These are phyloP conservation scores for Criorhina ranunculi DNA, from an alignment of 2,888 invertebrate species.

Conservation along the genomic window DNA sequence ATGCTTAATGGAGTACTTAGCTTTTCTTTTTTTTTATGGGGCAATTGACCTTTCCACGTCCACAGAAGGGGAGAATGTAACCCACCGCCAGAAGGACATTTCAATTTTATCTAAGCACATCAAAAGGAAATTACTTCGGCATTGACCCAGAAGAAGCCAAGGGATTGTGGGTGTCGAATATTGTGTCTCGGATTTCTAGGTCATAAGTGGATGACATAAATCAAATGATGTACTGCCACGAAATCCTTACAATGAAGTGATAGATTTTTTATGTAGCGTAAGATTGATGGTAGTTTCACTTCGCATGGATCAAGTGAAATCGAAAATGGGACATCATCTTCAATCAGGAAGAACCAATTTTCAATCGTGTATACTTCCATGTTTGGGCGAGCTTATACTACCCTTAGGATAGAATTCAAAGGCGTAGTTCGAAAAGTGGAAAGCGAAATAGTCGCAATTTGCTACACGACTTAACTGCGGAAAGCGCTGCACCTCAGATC, in stretches of 20 bases:
- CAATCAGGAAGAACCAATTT: too few species aligned
- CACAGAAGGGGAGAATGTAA: neutral
- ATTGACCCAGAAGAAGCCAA: slow-evolving; percentile 42
- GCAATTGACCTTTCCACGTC: slow-evolving; percentile 11
- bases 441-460: too few species aligned
- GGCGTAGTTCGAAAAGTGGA: too few species aligned
- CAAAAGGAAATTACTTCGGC: slow-evolving; percentile 34
- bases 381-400: too few species aligned
- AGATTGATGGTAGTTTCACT: neutral
- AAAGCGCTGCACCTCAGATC: too few species aligned
- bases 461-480: too few species aligned
- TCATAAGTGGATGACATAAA: slow-evolving; percentile 12
- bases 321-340: too few species aligned
- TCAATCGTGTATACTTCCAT: too few species aligned
- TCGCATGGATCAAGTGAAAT: neutral
- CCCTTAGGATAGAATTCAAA: too few species aligned
- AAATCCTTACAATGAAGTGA: slow-evolving; percentile 7
- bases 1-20: slow-evolving; percentile 25
- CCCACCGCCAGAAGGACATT: slow-evolving; percentile 1
- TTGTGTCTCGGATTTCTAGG: slow-evolving; percentile 15
- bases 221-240: slow-evolving; percentile 8
- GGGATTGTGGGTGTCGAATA: neutral
- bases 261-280: neutral
- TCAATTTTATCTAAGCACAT: slow-evolving; percentile 11
- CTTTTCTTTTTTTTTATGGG: slow-evolving; percentile 38